phyloP scores from a whole-genome alignment of 2,888 invertebrate genomes.

The Kuschelorhynchus macadamiae region DNA sequence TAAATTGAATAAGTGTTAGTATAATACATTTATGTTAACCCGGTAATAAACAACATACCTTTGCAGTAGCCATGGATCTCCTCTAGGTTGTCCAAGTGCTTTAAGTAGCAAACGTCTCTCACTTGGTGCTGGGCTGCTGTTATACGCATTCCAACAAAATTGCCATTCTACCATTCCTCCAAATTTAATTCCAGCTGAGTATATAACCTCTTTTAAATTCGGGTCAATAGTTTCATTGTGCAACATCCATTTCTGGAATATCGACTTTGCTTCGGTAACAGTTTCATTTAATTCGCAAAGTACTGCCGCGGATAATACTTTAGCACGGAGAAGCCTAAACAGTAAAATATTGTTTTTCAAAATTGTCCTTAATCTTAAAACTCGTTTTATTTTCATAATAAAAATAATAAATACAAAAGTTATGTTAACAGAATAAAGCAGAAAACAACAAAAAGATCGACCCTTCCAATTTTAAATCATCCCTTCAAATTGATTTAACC shows the following conservation, averaged over 20 bases:
- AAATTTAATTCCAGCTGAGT: constrained; percentile 78
- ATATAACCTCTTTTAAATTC: constrained; percentile 81
- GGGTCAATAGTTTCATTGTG: constrained; percentile 77
- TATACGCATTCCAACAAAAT: constrained; percentile 81
- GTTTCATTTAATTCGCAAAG: constrained; percentile 79
- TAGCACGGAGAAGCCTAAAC: constrained; percentile 79
- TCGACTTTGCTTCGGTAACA: constrained; percentile 77
- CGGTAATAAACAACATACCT: too few species aligned
- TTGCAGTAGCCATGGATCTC: constrained; percentile 86
- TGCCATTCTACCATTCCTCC: constrained; percentile 83
- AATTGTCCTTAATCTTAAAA: too few species aligned
- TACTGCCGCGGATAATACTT: constrained; percentile 81
- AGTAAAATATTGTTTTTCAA: too few species aligned
- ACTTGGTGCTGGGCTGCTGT: constrained; percentile 76
- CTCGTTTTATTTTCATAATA: too few species aligned
- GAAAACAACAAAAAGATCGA: too few species aligned
- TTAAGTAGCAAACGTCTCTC: constrained; percentile 80
- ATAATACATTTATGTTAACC: too few species aligned
- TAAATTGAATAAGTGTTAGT: too few species aligned
- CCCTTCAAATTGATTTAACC: too few species aligned
- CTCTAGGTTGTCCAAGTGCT: constrained; percentile 77
- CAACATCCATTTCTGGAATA: constrained; percentile 82
- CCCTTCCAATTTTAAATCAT: too few species aligned
- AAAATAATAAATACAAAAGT: too few species aligned
- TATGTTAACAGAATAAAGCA: too few species aligned